Conservation (phyloP, 1,140 invertebrate species). For the Aplysia californica region DNA sequence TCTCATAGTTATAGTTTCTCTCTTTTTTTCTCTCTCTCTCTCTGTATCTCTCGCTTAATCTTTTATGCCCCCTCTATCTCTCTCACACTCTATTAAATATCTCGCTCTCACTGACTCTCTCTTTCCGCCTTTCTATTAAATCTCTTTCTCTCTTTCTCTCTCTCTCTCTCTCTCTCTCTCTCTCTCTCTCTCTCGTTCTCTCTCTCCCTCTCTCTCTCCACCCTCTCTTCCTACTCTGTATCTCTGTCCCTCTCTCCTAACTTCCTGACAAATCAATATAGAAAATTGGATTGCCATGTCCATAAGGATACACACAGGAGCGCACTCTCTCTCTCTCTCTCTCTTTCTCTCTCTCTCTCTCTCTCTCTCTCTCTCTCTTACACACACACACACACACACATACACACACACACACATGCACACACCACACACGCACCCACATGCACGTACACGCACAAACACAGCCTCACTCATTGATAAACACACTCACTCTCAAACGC, state of each 20-base stretch:
- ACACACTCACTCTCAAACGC: not conserved
- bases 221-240: conserved; percentile 10
- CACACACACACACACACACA: not conserved
- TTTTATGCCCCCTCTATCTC: too few relatives aligned
- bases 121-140: too few relatives aligned
- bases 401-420: not conserved
- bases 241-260: too few relatives aligned
- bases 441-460: not conserved
- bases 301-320: not conserved
- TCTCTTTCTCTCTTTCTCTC: too few relatives aligned
- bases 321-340: too few relatives aligned
- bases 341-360: not conserved
- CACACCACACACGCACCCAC: too few relatives aligned
- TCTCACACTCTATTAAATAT: too few relatives aligned
- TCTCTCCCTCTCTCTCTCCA: conserved; percentile 18
- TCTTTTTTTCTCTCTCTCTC: too few relatives aligned
- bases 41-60: too few relatives aligned
- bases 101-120: too few relatives aligned
- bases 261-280: not conserved
- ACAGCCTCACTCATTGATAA: not conserved
- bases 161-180: conserved; percentile 10
- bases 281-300: not conserved
- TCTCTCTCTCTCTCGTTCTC: conserved; percentile 13
- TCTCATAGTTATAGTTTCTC: not conserved
- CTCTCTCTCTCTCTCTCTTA: too few relatives aligned